Conservation (phyloP, 1,140 invertebrate genomes). For the Trichonephila clavipes region DNA sequence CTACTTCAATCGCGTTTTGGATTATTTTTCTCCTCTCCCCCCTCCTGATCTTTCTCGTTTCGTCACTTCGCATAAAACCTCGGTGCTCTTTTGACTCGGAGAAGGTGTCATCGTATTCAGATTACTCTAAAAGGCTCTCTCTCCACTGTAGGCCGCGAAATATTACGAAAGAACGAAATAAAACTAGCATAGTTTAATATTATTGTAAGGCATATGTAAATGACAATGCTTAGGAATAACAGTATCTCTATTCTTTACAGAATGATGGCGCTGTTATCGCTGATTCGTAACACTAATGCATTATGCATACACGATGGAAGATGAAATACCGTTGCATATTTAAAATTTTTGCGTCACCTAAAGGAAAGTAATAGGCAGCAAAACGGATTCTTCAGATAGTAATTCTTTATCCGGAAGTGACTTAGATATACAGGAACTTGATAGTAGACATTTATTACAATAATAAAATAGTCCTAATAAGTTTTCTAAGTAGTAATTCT, state of each 20-base stretch:
- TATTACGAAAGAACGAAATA: not conserved
- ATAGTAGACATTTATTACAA: too few relatives aligned
- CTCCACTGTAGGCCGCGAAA: not conserved
- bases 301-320: too few relatives aligned
- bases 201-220: not conserved
- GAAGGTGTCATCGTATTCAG: slow-evolving; percentile 11
- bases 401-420: too few relatives aligned
- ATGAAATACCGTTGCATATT: too few relatives aligned
- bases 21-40: not conserved
- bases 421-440: too few relatives aligned
- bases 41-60: slow-evolving; percentile 5
- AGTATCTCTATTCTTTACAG: not conserved
- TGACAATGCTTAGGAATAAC: not conserved
- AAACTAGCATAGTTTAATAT: not conserved
- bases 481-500: too few relatives aligned
- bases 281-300: too few relatives aligned
- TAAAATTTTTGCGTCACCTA: too few relatives aligned
- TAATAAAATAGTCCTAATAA: too few relatives aligned
- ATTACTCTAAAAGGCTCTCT: not conserved
- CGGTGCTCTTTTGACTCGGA: not conserved
- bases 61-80: slow-evolving; percentile 62
- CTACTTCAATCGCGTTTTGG: not conserved
- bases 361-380: too few relatives aligned
- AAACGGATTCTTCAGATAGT: too few relatives aligned
- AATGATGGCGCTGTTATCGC: too few relatives aligned